Conservation (phyloP, 2,113 vertebrate species). For the Ginglymostoma cirratum region DNA sequence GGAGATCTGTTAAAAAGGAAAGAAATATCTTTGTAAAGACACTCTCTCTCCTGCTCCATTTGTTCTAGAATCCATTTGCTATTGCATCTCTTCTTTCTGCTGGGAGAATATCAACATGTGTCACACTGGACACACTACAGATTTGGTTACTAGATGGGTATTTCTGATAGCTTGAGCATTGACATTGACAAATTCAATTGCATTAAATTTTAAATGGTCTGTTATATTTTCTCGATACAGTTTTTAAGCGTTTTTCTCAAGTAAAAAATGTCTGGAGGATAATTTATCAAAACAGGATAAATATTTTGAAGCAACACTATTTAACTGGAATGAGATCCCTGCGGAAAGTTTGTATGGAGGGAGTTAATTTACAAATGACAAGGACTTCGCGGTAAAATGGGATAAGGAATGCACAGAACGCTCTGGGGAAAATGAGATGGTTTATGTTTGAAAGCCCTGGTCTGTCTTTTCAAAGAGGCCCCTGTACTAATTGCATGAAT, state of each 20-base stretch:
- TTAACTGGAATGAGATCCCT: not conserved
- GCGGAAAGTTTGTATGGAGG: not conserved
- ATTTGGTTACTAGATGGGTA: not conserved
- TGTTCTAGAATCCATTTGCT: not conserved
- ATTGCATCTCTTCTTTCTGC: not conserved
- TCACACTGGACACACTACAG: not conserved
- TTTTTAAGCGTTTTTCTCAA: not conserved
- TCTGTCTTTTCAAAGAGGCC: constrained; percentile 20
- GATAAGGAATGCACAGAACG: not conserved
- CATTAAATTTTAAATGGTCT: not conserved
- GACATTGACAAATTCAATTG: not conserved
- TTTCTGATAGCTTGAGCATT: not conserved
- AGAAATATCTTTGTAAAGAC: not conserved
- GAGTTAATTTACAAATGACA: not conserved
- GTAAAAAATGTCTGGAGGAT: not conserved
- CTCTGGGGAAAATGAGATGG: not conserved
- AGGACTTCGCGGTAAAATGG: not conserved
- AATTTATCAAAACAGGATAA: not conserved
- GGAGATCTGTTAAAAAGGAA: not conserved
- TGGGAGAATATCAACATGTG: not conserved
- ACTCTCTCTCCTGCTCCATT: not conserved
- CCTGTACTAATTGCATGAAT: not conserved
- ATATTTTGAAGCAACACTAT: not conserved
- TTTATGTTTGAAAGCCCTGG: constrained; percentile 2
- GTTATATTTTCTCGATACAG: not conserved